Conservation (phyloP, 2,113 vertebrate species). For the Damaliscus lunatus region DNA sequence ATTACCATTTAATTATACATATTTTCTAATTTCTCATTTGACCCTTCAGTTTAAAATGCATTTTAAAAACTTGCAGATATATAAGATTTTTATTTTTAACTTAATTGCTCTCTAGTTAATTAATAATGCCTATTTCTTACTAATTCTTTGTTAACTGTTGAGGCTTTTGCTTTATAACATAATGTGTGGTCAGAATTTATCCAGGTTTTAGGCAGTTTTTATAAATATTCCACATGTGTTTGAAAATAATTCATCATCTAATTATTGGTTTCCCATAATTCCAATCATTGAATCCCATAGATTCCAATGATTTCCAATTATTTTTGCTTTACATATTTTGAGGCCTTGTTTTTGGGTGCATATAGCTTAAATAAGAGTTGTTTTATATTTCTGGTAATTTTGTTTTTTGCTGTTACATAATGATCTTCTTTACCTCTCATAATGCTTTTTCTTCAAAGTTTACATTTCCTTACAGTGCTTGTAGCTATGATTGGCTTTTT, state of each 20-base stretch:
- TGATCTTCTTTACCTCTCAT: not conserved
- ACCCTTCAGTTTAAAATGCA: not conserved
- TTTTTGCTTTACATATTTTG: not conserved
- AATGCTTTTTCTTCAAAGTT: not conserved
- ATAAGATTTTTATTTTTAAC: not conserved
- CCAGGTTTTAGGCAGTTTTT: not conserved
- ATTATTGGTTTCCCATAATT: not conserved
- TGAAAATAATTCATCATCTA: slow-evolving; percentile 1
- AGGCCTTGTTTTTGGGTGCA: not conserved
- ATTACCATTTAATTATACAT: not conserved
- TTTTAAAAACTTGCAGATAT: not conserved
- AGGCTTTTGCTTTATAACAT: not conserved
- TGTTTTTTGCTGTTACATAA: not conserved
- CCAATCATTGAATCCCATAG: not conserved
- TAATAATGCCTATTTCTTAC: not conserved
- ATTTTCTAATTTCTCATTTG: not conserved
- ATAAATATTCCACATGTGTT: not conserved
- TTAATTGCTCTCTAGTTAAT: not conserved
- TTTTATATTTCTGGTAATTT: not conserved
- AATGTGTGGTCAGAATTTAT: not conserved
- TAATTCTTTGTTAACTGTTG: not conserved
- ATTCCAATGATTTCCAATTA: not conserved
- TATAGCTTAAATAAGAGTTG: not conserved
- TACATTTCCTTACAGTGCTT: not conserved
- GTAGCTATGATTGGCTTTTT: not conserved